A percentile compares a stretch with the other conserved stretches of the same genome.
Conservation (phyloP, 2,797 vertebrate genomes). For the Sebastes vulpes region DNA sequence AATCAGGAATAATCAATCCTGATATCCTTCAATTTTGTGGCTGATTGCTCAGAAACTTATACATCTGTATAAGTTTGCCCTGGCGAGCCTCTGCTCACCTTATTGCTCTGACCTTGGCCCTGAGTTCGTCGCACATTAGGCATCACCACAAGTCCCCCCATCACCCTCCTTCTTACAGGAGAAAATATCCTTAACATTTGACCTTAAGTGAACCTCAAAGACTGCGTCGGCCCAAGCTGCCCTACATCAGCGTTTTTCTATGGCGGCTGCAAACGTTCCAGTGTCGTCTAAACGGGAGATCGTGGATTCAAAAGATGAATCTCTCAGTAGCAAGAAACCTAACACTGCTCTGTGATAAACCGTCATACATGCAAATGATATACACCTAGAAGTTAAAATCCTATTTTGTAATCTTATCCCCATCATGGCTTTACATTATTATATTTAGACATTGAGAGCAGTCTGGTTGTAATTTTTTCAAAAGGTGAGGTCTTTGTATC, state of each 20-base stretch:
- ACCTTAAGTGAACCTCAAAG: neutral
- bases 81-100: conserved; percentile 9
- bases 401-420: neutral
- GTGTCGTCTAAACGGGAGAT: neutral
- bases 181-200: neutral
- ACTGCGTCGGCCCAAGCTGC: neutral
- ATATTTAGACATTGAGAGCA: neutral
- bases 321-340: neutral
- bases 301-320: neutral
- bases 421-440: neutral
- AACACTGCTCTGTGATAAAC: neutral
- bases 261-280: neutral
- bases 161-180: neutral
- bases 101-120: conserved; percentile 69
- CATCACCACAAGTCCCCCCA: neutral
- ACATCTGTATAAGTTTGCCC: neutral
- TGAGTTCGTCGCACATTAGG: conserved; percentile 41
- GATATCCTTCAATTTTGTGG: neutral
- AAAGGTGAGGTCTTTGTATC: neutral
- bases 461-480: neutral
- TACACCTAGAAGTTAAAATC: neutral
- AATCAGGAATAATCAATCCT: neutral
- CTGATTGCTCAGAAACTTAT: neutral
- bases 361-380: neutral
- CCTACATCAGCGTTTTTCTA: neutral